These are phyloP conservation scores for Ochlodes sylvanus DNA, from an alignment of 2,888 invertebrate species.

Conservation along the genomic window DNA sequence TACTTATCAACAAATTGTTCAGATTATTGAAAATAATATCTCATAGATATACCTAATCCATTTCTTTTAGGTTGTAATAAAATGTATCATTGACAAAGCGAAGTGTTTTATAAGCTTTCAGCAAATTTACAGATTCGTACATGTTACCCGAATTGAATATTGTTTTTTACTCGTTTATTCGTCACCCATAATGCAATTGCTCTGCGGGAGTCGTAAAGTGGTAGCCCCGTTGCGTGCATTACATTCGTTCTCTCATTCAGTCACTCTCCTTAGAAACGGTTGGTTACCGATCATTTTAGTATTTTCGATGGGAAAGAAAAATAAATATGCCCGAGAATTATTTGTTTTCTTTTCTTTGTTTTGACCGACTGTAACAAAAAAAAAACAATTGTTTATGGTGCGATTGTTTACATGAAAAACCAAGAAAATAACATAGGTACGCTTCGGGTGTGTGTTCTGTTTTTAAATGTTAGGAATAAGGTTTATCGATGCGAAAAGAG, in stretches of 20 bases:
- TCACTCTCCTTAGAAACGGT: conserved; percentile 32
- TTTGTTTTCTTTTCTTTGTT: too few relatives aligned
- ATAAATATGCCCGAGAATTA: background rate
- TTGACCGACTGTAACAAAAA: too few relatives aligned
- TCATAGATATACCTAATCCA: background rate
- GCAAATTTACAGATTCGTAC: conserved; percentile 8
- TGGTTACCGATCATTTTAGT: conserved; percentile 22
- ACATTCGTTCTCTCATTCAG: conserved; percentile 28
- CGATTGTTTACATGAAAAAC: too few relatives aligned
- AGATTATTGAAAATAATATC: too few relatives aligned
- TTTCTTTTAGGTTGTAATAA: background rate
- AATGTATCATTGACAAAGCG: conserved; percentile 2
- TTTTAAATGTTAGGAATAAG: too few relatives aligned
- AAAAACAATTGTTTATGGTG: too few relatives aligned
- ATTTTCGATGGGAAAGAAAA: conserved; percentile 26
- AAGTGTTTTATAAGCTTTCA: background rate
- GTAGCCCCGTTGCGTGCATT: conserved; percentile 33
- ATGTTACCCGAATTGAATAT: conserved; percentile 16
- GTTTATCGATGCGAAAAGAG: too few relatives aligned
- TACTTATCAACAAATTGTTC: too few relatives aligned
- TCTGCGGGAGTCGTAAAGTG: conserved; percentile 28
- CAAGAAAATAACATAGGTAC: too few relatives aligned
- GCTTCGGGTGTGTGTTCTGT: too few relatives aligned
- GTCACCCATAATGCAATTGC: conserved; percentile 31
- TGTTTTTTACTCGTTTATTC: conserved; percentile 24